Base-by-base conservation (phyloP, 2,888 invertebrate genomes). In the Ctena decussata region DNA sequence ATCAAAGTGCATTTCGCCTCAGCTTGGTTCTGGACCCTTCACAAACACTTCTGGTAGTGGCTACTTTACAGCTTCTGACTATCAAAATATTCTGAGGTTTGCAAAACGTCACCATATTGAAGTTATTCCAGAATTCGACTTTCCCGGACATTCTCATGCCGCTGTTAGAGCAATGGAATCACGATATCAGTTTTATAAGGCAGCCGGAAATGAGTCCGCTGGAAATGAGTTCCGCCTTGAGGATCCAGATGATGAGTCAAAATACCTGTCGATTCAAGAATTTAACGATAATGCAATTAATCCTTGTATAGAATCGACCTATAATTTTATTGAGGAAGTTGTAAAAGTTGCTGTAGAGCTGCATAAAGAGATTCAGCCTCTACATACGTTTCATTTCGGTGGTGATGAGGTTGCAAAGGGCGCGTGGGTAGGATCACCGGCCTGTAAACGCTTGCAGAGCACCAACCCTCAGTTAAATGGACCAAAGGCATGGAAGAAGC, bases 121-220 rank as follows among this genome's bases (percentile, higher is more conserved):
- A 81, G 92, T 94, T 24, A 91, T 93, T 27, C 94, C 94, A 6
- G 94, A 94, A 82, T 84, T 94, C 30, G 94, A 94, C 73, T 91
- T 94, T 92, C 94, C 94, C 0, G 93, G 93, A 8, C 94, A 94
- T 78, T 82, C 87, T 11, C 92, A 91, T 53, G 94, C 94, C 8
- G 93, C 93, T 49, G 92, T 94, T 75, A 90, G 91, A 41, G 86
- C 94, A 57, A 94, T 94, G 94, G 84, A 91, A 65, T 86, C 87
- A 0, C 72, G 94, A 30, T 87, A 83, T 35, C 65, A 57, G 24
- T 44, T 80, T 30, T 65, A 71, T 18, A 15, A 21, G 6, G 35
- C 30, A 24, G 46, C 41, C 39, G 60, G 39, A 6, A 75, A 69
- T 44, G 75, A 74, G 32, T 70, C 80, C 46, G n/a, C 70, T 6